These are phyloP conservation scores for Ditylenchus dipsaci DNA, from an alignment of 1,140 invertebrate species.

Conservation along the genomic window DNA sequence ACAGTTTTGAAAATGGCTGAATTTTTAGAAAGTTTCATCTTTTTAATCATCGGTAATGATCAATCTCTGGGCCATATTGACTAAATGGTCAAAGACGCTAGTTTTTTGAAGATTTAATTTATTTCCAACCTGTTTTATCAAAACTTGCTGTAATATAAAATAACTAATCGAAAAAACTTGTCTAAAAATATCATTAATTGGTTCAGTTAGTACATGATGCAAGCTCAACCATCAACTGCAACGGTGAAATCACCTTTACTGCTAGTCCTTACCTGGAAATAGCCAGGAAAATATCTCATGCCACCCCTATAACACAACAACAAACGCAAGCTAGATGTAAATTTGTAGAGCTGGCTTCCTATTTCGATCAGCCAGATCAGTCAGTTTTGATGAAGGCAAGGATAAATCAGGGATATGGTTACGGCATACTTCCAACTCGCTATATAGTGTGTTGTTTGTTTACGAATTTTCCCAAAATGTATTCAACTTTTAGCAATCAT, in stretches of 20 bases:
- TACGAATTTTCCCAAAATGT: background rate
- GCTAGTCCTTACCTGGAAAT: background rate
- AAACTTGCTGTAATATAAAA: background rate
- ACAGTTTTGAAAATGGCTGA: too few relatives aligned
- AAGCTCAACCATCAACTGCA: constrained; percentile 5
- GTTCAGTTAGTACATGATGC: background rate
- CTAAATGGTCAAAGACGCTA: too few relatives aligned
- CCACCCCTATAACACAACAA: background rate
- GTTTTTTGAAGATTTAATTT: too few relatives aligned
- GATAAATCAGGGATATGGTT: constrained; percentile 26
- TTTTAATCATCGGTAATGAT: too few relatives aligned
- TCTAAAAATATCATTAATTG: too few relatives aligned
- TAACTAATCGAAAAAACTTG: too few relatives aligned
- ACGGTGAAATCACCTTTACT: constrained; percentile 17
- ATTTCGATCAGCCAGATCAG: constrained; percentile 7
- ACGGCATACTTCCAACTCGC: constrained; percentile 23
- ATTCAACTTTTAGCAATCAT: constrained; percentile 23
- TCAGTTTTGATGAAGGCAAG: constrained; percentile 7
- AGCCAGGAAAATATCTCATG: background rate
- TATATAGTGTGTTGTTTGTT: constrained; percentile 15
- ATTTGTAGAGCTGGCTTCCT: background rate
- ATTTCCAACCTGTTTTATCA: too few relatives aligned
- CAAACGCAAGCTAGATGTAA: background rate
- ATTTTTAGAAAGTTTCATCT: too few relatives aligned
- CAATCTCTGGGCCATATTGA: too few relatives aligned